Conservation (phyloP, 2,113 vertebrate species). For the Platichthys stellatus region DNA sequence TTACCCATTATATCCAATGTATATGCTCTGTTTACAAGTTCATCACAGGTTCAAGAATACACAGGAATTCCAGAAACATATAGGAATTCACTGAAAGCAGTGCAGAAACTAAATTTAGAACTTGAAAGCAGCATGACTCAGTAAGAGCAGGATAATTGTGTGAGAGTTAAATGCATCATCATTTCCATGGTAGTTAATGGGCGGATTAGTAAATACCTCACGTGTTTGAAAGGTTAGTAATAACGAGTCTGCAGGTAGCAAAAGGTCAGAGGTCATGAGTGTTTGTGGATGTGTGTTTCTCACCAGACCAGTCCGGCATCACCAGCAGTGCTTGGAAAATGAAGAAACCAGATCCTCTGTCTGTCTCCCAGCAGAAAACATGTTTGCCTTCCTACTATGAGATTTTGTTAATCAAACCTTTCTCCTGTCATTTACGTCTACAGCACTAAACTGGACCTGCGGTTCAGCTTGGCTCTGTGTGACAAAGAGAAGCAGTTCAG, state of each 20-base stretch:
- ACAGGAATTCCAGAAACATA: slow-evolving; percentile 1
- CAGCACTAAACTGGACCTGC: slow-evolving; percentile 91
- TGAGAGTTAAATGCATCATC: not conserved
- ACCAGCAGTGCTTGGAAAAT: too few relatives aligned
- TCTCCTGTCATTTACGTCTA: slow-evolving; percentile 6
- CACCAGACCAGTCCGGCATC: slow-evolving; percentile 5
- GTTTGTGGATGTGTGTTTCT: not conserved
- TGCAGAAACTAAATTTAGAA: not conserved
- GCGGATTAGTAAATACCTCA: not conserved
- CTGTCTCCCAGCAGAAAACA: too few relatives aligned
- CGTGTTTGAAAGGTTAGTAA: slow-evolving; percentile 12
- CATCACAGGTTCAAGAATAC: not conserved
- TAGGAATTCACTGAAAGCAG: not conserved
- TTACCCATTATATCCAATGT: not conserved
- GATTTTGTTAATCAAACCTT: not conserved
- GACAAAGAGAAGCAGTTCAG: slow-evolving; percentile 92
- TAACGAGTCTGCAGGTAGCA: not conserved
- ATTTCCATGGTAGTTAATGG: not conserved
- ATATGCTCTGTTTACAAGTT: not conserved
- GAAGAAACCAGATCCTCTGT: not conserved
- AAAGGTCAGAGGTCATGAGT: not conserved
- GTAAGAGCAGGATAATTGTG: too few relatives aligned
- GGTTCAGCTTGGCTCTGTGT: slow-evolving; percentile 94
- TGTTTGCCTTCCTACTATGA: not conserved
- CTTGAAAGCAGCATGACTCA: not conserved